phyloP scores from a whole-genome alignment of 2,888 invertebrate genomes.

The Yponomeuta evonymella region DNA sequence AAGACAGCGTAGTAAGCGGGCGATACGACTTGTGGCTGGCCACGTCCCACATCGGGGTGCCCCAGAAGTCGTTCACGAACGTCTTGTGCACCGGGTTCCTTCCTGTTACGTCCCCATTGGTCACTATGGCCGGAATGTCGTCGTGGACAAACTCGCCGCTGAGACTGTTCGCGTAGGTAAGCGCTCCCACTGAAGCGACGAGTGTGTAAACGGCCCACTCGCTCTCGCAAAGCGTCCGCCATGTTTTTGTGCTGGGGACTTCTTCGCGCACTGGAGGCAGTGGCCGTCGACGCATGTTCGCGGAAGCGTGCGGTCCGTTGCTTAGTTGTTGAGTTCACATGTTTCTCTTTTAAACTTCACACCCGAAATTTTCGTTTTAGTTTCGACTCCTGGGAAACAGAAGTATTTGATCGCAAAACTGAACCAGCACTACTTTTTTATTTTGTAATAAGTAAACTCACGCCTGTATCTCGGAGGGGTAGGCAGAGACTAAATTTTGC shows the following conservation, averaged over 20 bases:
- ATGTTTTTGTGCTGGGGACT: constrained; percentile 46
- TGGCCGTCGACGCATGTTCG: constrained; percentile 66
- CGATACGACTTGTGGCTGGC: constrained; percentile 92
- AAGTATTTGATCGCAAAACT: neutral
- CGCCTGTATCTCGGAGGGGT: no score
- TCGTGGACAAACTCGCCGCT: constrained; percentile 91
- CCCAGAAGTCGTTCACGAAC: constrained; percentile 91
- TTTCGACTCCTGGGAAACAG: neutral
- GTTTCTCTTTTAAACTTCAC: neutral
- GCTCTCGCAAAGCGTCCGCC: constrained; percentile 53
- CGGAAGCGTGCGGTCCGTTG: constrained; percentile 1
- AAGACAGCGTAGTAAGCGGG: constrained; percentile 87
- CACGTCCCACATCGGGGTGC: constrained; percentile 88
- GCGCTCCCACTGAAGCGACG: constrained; percentile 80
- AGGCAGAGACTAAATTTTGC: no score
- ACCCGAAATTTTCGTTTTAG: neutral
- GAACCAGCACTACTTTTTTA: neutral
- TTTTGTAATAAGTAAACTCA: neutral
- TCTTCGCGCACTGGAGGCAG: constrained; percentile 67
- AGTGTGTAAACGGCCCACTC: constrained; percentile 79
- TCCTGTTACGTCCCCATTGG: constrained; percentile 87
- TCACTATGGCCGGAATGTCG: constrained; percentile 88
- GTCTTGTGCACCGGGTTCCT: constrained; percentile 77
- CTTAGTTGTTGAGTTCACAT: neutral
- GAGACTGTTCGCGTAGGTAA: constrained; percentile 84